Percentiles rank a stretch among this genome's conserved stretches.
Conservation (phyloP, 1,140 invertebrate species). For the Panonychus citri region DNA sequence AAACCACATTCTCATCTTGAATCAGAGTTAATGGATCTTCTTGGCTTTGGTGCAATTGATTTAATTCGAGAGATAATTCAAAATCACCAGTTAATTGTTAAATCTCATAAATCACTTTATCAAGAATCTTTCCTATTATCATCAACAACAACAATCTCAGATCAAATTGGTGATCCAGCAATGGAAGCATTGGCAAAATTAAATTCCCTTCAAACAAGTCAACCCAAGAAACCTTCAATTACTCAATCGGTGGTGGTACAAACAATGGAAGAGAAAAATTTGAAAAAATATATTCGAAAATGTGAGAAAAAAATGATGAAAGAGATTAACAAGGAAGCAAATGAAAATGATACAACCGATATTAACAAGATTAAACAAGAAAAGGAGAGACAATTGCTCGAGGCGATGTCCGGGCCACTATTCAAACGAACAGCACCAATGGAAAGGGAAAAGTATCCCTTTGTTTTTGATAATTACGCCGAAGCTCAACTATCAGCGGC, state of each 20-base stretch:
- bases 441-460: conserved; percentile 41
- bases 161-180: too few relatives aligned
- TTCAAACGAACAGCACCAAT: conserved; percentile 19
- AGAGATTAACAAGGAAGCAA: conserved; percentile 1
- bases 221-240: not conserved
- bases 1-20: not conserved
- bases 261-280: conserved; percentile 9
- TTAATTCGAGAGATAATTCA: not conserved
- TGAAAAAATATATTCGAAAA: conserved; percentile 10
- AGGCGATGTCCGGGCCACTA: conserved; percentile 21
- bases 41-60: not conserved
- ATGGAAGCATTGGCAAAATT: too few relatives aligned
- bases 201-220: not conserved
- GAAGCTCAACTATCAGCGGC: conserved; percentile 41
- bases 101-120: not conserved
- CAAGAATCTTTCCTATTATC: not conserved
- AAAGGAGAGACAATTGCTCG: not conserved
- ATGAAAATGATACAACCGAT: not conserved
- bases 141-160: too few relatives aligned
- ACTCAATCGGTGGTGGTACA: conserved; percentile 6
- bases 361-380: not conserved
- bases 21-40: not conserved
- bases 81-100: not conserved
- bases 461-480: conserved; percentile 53
- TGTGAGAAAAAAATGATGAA: conserved; percentile 10